Evolutionary conservation across 2,113 vertebrate species (phyloP).

Genomic region (Chauna torquata): DNA sequence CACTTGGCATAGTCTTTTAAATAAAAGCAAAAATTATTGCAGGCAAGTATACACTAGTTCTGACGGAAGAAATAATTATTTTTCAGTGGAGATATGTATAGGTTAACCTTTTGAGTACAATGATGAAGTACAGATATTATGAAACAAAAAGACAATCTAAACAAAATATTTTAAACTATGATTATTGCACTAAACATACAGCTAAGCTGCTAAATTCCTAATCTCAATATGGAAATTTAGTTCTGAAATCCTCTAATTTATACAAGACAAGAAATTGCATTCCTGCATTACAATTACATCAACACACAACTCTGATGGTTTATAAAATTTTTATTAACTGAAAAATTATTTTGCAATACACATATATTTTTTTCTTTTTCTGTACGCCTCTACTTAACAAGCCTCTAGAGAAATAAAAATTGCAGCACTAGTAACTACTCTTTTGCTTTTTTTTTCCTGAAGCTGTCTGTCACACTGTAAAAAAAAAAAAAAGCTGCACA

Average conservation of each 20-base stretch:
- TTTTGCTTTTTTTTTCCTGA: neutral
- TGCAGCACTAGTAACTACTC: neutral
- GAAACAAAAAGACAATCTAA: neutral
- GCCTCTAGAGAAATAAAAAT: neutral
- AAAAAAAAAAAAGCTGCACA: neutral
- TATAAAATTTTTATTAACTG: neutral
- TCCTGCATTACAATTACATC: neutral
- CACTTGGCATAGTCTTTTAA: neutral
- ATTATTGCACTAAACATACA: neutral
- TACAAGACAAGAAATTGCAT: neutral
- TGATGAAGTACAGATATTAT: neutral
- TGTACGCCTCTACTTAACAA: neutral
- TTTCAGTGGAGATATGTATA: neutral
- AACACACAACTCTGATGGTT: neutral
- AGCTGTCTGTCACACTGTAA: neutral
- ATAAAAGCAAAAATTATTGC: neutral
- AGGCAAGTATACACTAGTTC: neutral
- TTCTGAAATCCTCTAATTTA: neutral
- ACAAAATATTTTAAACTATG: neutral
- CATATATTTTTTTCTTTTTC: neutral
- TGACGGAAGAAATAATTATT: neutral
- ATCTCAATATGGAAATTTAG: neutral
- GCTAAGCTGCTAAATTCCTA: neutral
- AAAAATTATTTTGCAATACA: slow-evolving; percentile 7
- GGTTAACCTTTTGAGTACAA: neutral